Evolutionary conservation across 2,797 vertebrate genomes (phyloP).

Genomic region (Eurystomus glaucurus): DNA sequence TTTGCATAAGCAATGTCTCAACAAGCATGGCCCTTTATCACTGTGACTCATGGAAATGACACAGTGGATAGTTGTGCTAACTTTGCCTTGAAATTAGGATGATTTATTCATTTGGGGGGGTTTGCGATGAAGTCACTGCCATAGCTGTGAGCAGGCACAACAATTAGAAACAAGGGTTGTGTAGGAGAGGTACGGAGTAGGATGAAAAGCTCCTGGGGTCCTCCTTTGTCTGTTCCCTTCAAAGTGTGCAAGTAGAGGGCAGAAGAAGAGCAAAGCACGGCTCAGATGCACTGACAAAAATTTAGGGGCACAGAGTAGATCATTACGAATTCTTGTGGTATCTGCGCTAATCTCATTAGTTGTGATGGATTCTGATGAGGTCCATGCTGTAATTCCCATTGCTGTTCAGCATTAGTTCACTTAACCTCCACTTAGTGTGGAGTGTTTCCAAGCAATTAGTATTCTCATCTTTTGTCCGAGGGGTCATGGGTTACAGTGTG

Average conservation of each 20-base stretch:
- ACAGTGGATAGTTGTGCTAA: neutral
- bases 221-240: neutral
- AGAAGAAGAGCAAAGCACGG: neutral
- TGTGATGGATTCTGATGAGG: conserved; percentile 34
- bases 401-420: neutral
- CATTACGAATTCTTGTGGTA: conserved; percentile 36
- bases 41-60: conserved; percentile 7
- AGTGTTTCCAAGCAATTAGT: conserved; percentile 11
- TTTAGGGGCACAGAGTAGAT: neutral
- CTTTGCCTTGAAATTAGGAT: neutral
- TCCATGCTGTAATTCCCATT: neutral
- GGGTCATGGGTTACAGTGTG: neutral
- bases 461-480: neutral
- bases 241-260: conserved; percentile 58
- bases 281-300: neutral
- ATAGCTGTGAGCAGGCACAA: no score
- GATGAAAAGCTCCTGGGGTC: neutral
- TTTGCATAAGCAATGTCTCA: conserved; percentile 20
- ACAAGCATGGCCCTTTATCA: conserved; percentile 15
- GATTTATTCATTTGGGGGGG: conserved; percentile 4
- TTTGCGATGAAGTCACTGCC: neutral
- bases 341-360: conserved; percentile 46
- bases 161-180: neutral
- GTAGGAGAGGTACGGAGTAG: neutral
- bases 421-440: neutral